Conservation (phyloP, 2,888 invertebrate genomes). For the Dorcus parallelipipedus region DNA sequence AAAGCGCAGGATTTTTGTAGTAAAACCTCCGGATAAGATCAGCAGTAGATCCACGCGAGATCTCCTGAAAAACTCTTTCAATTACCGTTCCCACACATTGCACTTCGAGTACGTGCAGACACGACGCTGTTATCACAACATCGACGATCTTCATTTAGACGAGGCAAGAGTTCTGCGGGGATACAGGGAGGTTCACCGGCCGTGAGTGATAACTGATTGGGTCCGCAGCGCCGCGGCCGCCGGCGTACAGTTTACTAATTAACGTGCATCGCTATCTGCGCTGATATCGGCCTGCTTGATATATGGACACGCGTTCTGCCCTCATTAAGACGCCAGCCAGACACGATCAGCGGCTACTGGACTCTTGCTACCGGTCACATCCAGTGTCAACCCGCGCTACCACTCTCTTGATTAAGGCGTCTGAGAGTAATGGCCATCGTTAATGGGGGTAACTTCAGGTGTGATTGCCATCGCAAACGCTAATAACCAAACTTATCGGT, state of each 20-base stretch:
- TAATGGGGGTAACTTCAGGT: conserved; percentile 35
- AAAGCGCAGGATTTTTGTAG: neutral
- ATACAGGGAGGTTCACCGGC: conserved; percentile 16
- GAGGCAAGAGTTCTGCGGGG: conserved; percentile 7
- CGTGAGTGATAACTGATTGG: conserved; percentile 34
- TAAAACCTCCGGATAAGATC: conserved; percentile 2
- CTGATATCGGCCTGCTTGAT: conserved; percentile 38
- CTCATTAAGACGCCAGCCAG: conserved; percentile 48
- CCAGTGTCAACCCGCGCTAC: conserved; percentile 27
- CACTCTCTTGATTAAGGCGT: conserved; percentile 35
- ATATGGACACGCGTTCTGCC: conserved; percentile 46
- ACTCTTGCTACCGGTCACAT: conserved; percentile 22
- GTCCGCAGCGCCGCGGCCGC: conserved; percentile 32
- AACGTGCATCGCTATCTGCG: conserved; percentile 32
- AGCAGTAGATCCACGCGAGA: neutral
- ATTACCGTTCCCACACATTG: conserved; percentile 31
- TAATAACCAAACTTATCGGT: conserved; percentile 22
- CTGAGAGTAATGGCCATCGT: conserved; percentile 34
- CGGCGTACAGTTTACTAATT: conserved; percentile 35
- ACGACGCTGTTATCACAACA: conserved; percentile 25
- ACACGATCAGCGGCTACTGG: conserved; percentile 40
- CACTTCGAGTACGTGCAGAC: conserved; percentile 27
- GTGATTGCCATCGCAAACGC: conserved; percentile 31
- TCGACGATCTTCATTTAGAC: conserved; percentile 30
- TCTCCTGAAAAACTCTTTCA: conserved; percentile 21